Conservation (phyloP, 2,888 invertebrate genomes). For the Trissoscelio sp. region DNA sequence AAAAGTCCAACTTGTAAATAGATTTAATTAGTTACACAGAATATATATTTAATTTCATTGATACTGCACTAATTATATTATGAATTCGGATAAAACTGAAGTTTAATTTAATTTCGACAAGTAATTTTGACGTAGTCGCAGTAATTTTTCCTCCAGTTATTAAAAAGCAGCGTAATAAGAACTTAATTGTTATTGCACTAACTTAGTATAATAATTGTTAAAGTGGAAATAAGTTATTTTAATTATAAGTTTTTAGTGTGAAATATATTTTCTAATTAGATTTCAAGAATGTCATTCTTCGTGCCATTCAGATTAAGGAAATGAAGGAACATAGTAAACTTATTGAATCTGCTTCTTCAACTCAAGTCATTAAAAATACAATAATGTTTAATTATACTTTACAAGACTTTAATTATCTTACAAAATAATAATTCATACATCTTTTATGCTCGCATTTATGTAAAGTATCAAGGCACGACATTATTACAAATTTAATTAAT, state of each 20-base stretch:
- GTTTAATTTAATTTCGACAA: constrained; percentile 24
- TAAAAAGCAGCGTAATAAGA: constrained; percentile 11
- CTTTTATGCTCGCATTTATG: not conserved
- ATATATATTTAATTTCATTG: constrained; percentile 22
- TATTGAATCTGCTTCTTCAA: constrained; percentile 25
- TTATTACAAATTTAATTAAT: constrained; percentile 20
- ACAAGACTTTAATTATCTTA: constrained; percentile 19
- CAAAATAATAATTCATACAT: constrained; percentile 9
- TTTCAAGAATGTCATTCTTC: constrained; percentile 28
- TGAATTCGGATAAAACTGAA: constrained; percentile 1
- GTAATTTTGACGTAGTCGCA: constrained; percentile 4
- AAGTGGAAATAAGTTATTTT: constrained; percentile 32
- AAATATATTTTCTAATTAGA: constrained; percentile 35
- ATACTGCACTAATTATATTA: constrained; percentile 8
- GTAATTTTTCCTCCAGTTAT: constrained; percentile 9
- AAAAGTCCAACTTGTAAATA: constrained; percentile 6
- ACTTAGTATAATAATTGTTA: constrained; percentile 23
- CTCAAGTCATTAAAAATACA: constrained; percentile 23
- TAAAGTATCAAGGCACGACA: not conserved
- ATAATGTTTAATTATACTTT: constrained; percentile 21
- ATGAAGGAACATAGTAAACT: constrained; percentile 26
- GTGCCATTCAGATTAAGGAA: constrained; percentile 27
- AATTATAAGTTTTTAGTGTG: constrained; percentile 19
- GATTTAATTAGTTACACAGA: not conserved
- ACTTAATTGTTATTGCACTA: constrained; percentile 11